These are phyloP conservation scores for Hemicentrotus pulcherrimus DNA, from an alignment of 35 echinoderm and acorn worm genomes.

Conservation along the genomic window DNA sequence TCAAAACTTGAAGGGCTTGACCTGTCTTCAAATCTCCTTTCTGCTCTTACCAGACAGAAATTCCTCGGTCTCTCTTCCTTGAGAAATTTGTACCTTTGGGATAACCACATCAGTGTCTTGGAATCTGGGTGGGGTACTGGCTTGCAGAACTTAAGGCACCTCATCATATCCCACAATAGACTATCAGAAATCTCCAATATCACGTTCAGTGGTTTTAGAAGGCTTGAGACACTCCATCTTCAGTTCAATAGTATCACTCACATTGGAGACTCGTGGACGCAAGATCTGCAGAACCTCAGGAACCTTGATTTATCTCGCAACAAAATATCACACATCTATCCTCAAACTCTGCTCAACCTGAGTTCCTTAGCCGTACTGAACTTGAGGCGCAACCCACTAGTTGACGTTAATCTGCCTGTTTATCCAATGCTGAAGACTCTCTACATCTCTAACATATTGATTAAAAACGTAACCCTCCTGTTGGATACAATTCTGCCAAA, in stretches of 20 bases:
- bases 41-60: neutral
- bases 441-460: neutral
- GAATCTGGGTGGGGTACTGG: neutral
- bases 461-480: neutral
- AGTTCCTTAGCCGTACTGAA: neutral
- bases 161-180: neutral
- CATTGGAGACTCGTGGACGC: neutral
- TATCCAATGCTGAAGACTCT: neutral
- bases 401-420: neutral
- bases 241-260: neutral
- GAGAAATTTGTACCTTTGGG: neutral
- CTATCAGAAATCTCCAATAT: neutral
- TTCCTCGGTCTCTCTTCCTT: neutral
- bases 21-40: neutral
- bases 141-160: neutral
- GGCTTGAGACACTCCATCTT: neutral
- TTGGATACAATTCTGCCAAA: neutral
- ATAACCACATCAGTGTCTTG: neutral
- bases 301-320: neutral
- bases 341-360: neutral
- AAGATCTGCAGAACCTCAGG: neutral
- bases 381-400: neutral
- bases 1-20: neutral
- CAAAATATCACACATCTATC: neutral
- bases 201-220: neutral